These are phyloP conservation scores for Drosophila bunnanda DNA, from an alignment of 2,888 invertebrate genomes.

Conservation along the genomic window DNA sequence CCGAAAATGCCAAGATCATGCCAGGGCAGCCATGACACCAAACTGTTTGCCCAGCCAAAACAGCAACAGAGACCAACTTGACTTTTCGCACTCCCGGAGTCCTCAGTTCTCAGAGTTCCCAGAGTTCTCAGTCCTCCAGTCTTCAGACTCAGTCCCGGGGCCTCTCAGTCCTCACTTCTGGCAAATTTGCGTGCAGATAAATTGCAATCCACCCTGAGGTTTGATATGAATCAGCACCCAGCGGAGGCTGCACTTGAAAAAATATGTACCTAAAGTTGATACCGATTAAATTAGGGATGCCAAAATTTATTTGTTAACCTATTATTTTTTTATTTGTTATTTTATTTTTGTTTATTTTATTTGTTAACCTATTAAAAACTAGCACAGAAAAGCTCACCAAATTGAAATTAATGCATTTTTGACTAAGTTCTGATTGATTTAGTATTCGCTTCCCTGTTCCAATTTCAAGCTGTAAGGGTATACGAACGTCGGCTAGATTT, in stretches of 20 bases:
- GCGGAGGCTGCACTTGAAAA: slow-evolving; percentile 14
- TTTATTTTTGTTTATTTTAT: too few species aligned
- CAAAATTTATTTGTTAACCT: too few species aligned
- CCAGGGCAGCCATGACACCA: slow-evolving; percentile 47
- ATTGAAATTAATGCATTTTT: too few species aligned
- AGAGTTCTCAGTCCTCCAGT: neutral
- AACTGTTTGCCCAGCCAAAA: slow-evolving; percentile 75
- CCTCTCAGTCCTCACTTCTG: slow-evolving; percentile 34
- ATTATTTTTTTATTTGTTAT: too few species aligned
- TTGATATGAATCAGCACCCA: slow-evolving; percentile 2
- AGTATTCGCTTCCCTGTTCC: too few species aligned
- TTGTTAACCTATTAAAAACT: too few species aligned
- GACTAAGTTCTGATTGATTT: too few species aligned
- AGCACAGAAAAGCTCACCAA: too few species aligned
- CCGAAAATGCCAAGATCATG: slow-evolving; percentile 73
- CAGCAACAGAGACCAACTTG: slow-evolving; percentile 71
- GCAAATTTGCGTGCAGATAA: slow-evolving; percentile 76
- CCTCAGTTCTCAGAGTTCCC: slow-evolving; percentile 5
- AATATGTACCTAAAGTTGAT: neutral
- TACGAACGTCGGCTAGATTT: too few species aligned
- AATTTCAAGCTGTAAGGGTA: too few species aligned
- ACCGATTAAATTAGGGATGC: too few species aligned
- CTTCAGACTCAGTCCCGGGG: neutral
- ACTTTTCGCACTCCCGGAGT: slow-evolving; percentile 65
- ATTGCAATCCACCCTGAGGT: slow-evolving; percentile 70